Evolutionary conservation across 2,797 vertebrate species (phyloP), one percentile per base, ranked within the genome.

Genomic region (Netta rufina): DNA sequence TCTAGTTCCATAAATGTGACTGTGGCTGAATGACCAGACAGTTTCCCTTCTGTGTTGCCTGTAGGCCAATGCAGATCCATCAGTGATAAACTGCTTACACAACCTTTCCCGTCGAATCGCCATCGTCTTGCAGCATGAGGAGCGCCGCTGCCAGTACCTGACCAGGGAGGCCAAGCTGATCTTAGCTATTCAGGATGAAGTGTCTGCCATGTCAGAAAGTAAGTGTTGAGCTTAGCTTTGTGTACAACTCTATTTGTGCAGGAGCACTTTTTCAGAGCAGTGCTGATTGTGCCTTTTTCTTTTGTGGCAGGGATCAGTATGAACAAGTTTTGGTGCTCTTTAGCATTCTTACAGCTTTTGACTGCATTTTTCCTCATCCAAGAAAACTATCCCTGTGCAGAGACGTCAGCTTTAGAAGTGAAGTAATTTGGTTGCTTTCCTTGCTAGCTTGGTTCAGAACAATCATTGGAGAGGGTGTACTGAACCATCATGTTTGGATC

Each of bases 131-230:
- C 99, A 99, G 97, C 99, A 99, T 0, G 99, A 99, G 97, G 99
- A 99, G 95, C 98, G 98, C 20, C 99, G 99, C 93, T 99, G 99
- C 97, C 99, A 99, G 94, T 99, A 99, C 97, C 98, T 99, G 51
- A 99, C 99, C 66, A 97, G 99, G n/a, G 99, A 99, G 96, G 99
- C 99, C 97, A 99, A 99, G 96, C 98, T 99, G 49, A 99, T 99
- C 98, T 97, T 99, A 65, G 98, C 99, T 1, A 97, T 99, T 87
- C 99, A 99, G 96, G 99, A 99, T 3, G 99, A 99, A 96, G 98
- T 99, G 74, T 99, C 99, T 60, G 98, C 99, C 72, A 97, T 98
- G 97, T 97, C 98, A 3, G 99, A 99, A 24, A 98, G 99, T 99
- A 97, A 98, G 99, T 88, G 9, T 11, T 64, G 47, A n/a, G 15